Base-by-base conservation (phyloP, 2,888 invertebrate genomes). In the Bembecia ichneumoniformis region DNA sequence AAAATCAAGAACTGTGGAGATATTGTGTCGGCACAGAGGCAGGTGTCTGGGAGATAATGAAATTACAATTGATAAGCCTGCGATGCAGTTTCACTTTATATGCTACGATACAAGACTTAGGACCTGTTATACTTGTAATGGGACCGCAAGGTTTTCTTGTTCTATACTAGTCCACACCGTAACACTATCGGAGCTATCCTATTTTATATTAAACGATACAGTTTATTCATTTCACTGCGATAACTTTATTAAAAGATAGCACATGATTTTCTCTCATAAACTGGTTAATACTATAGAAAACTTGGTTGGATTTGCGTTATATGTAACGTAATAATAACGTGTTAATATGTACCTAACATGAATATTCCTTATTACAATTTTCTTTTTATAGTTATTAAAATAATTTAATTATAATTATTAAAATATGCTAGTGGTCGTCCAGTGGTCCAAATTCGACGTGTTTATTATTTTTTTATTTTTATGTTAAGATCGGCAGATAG, bases 21-120 rank as follows among this genome's bases (percentile, higher is more conserved):
- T 40, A 40, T n/a, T 14, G 14, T 11, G 40, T 14, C 40, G 40
- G 40, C 40, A 40, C 40, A n/a, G 9, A 28, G 51, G 57, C 60
- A 61, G 62, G 63, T 60, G 66, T 62, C 74, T 58, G 64, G 71
- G 59, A 67, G 71, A 80, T 81, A 81, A 82, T 79, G 75, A 79
- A 81, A 81, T 75, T 74, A 76, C 77, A 75, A 73, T 76, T 81
- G 79, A 82, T 80, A 82, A 78, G 76, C 70, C 62, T 67, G 65
- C 57, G 56, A 56, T 55, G 69, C 66, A 77, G 77, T 82, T 83
- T 83, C 82, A 82, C 82, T 82, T 80, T 71, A 74, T 71, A 72
- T 68, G 68, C 64, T 64, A 59, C 64, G 72, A 74, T 74, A 75
- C 68, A 60, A 59, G 68, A 56, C 58, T 52, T 49, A 20, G 62